phyloP scores from a whole-genome alignment of 2,888 invertebrate species.

The Lasioglossum vierecki region DNA sequence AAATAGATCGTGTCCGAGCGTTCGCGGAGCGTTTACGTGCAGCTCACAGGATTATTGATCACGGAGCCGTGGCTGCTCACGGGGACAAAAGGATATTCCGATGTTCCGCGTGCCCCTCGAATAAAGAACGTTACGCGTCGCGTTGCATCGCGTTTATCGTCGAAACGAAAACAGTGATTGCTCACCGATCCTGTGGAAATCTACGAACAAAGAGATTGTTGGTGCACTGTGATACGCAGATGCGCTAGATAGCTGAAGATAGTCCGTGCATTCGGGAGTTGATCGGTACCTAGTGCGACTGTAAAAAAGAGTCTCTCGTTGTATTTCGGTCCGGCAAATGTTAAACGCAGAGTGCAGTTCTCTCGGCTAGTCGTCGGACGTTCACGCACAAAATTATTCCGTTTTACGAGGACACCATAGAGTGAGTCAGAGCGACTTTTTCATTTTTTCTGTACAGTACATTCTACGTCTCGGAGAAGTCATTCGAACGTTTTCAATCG shows the following conservation, averaged over 20 bases:
- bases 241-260: constrained; percentile 5
- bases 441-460: background rate
- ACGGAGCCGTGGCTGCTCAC: background rate
- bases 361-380: background rate
- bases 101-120: background rate
- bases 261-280: background rate
- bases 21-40: background rate
- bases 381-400: background rate
- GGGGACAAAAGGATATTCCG: background rate
- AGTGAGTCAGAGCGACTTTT: background rate
- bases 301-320: background rate
- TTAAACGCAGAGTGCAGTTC: background rate
- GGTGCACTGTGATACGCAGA: constrained; percentile 9
- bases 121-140: constrained; percentile 9
- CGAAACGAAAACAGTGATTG: background rate
- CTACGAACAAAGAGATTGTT: constrained; percentile 8
- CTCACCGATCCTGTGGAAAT: background rate
- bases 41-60: constrained; percentile 16
- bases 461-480: background rate
- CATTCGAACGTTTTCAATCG: background rate
- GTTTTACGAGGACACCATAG: background rate
- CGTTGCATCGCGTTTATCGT: background rate
- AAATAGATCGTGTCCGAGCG: constrained; percentile 15
- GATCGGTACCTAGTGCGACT: background rate
- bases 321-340: constrained; percentile 4